Evolutionary conservation across 2,888 invertebrate genomes (phyloP).

Genomic region (Rutpela maculata): DNA sequence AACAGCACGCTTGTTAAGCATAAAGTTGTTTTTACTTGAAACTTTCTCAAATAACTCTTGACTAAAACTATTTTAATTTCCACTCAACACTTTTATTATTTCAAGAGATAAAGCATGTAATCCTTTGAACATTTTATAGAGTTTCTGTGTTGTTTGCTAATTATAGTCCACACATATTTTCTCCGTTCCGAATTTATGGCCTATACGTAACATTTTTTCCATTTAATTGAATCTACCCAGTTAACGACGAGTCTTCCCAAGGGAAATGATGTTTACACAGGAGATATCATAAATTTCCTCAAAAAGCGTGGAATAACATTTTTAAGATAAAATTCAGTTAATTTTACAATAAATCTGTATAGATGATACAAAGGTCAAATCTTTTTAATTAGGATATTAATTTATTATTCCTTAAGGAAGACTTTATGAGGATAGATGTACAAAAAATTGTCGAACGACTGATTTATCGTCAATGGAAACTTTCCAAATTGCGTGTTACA

Average conservation of each 20-base stretch:
- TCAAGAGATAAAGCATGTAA: too few relatives aligned
- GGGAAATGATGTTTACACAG: neutral
- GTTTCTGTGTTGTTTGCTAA: too few relatives aligned
- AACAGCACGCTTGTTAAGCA: neutral
- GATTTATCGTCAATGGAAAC: too few relatives aligned
- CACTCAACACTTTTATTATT: too few relatives aligned
- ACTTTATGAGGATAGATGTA: too few relatives aligned
- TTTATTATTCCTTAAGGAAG: neutral
- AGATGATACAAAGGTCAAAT: neutral
- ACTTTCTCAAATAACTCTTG: neutral
- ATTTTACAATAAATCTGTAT: neutral
- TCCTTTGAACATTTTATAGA: too few relatives aligned
- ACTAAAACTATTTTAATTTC: too few relatives aligned
- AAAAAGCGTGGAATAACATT: neutral
- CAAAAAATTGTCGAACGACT: too few relatives aligned
- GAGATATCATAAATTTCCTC: neutral
- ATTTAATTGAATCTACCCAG: neutral
- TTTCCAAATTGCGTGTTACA: too few relatives aligned
- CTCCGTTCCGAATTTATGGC: too few relatives aligned
- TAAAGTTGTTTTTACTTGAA: neutral
- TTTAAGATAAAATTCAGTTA: too few relatives aligned
- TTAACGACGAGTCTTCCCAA: neutral
- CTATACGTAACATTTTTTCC: neutral
- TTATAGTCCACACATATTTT: too few relatives aligned
- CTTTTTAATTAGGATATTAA: neutral